Percentiles rank a stretch among this genome's conserved stretches.
Conservation (phyloP, 2,797 vertebrate genomes). For the Gymnothorax reevesii region DNA sequence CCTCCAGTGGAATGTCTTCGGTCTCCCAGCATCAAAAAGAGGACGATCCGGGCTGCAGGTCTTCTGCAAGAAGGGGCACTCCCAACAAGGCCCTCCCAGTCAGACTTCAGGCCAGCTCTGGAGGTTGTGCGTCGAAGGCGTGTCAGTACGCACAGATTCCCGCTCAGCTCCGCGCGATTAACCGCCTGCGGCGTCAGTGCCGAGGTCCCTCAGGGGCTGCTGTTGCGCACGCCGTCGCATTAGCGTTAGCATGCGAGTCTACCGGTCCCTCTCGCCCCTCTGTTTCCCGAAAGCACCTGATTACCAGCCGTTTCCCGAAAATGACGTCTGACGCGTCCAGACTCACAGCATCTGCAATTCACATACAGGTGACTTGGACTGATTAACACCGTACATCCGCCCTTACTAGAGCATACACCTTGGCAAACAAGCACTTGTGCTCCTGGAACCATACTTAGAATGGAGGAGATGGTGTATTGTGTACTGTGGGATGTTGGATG, state of each 20-base stretch:
- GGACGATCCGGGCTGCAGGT: neutral
- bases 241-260: neutral
- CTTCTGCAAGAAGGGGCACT: too few relatives aligned
- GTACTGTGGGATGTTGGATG: neutral
- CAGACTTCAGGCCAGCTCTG: neutral
- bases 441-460: neutral
- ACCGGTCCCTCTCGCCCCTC: neutral
- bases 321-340: neutral
- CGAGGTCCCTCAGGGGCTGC: neutral
- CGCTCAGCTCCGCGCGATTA: neutral
- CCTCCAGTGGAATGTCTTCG: neutral
- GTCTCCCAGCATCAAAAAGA: neutral
- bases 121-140: constrained; percentile 22
- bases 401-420: neutral
- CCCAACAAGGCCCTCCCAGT: neutral
- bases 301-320: neutral
- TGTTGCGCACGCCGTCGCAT: neutral
- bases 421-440: neutral
- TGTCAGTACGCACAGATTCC: constrained; percentile 15
- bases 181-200: neutral
- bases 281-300: neutral
- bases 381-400: neutral
- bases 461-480: neutral
- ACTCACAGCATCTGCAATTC: neutral
- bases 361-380: neutral